Evolutionary conservation across 1,140 invertebrate genomes (phyloP).

Genomic region (Drosophila yakuba): DNA sequence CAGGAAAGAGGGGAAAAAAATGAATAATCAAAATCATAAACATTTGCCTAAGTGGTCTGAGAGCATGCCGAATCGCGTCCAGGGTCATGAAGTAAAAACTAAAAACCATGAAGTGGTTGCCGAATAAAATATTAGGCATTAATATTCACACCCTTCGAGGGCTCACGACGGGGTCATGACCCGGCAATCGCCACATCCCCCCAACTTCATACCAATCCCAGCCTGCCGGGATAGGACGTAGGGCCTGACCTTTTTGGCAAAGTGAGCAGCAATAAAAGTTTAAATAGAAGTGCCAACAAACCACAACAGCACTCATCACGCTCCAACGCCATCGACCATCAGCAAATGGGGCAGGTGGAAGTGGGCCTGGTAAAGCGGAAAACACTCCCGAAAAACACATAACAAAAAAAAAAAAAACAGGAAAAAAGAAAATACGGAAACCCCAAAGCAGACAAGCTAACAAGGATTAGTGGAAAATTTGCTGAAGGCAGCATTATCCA

Average conservation of each 20-base stretch:
- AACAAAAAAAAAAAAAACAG: not conserved
- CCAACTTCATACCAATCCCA: conserved; percentile 9
- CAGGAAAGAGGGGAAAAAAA: conserved; percentile 7
- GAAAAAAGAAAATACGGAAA: conserved; percentile 16
- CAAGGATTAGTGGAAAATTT: conserved; percentile 57
- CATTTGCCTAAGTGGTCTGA: conserved; percentile 45
- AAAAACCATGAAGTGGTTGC: conserved; percentile 57
- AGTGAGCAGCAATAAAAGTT: conserved; percentile 79
- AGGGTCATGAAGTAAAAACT: conserved; percentile 45
- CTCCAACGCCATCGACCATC: conserved; percentile 65
- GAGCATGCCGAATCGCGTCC: conserved; percentile 16
- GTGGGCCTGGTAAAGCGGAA: conserved; percentile 9
- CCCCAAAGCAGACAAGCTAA: conserved; percentile 74
- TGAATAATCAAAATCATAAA: conserved; percentile 38
- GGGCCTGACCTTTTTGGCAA: conserved; percentile 65
- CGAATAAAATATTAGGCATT: conserved; percentile 67
- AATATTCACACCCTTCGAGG: conserved; percentile 61
- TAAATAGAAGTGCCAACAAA: conserved; percentile 82
- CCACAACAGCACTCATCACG: conserved; percentile 81
- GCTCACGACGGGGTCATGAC: conserved; percentile 24
- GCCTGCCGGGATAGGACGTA: not conserved
- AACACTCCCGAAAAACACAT: conserved; percentile 1
- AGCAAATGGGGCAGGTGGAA: conserved; percentile 49
- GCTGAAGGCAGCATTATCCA: conserved; percentile 33
- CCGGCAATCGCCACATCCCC: conserved; percentile 18